Conservation (phyloP, 2,113 vertebrate genomes). For the Pangasianodon gigas region DNA sequence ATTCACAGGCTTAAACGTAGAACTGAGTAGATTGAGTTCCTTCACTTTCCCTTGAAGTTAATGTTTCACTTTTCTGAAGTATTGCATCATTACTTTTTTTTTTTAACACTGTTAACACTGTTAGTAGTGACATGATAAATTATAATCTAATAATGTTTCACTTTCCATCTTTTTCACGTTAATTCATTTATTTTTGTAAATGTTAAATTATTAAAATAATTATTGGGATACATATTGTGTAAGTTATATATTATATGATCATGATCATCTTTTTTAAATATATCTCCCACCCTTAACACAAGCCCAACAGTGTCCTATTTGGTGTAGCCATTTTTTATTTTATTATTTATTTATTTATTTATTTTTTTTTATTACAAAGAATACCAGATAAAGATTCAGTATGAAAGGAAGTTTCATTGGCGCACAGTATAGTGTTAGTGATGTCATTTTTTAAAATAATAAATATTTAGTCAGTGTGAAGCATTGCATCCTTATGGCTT, state of each 20-base stretch:
- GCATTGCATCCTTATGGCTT: no score
- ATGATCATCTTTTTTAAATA: not conserved
- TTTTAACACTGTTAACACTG: no score
- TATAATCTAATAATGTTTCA: not conserved
- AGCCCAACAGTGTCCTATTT: not conserved
- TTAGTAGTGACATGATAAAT: not conserved
- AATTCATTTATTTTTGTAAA: no score
- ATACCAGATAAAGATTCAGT: no score
- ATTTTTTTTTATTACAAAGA: no score
- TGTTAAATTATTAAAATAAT: no score
- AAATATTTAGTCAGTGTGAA: not conserved
- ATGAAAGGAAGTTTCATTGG: no score
- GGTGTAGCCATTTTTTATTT: not conserved
- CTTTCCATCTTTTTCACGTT: not conserved
- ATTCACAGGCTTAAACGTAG: not conserved
- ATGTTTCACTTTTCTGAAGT: not conserved
- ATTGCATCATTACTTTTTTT: no score
- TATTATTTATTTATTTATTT: no score
- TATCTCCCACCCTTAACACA: not conserved
- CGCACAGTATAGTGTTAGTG: no score
- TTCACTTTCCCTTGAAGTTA: not conserved
- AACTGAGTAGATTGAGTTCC: not conserved
- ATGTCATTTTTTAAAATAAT: not conserved
- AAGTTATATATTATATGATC: not conserved
- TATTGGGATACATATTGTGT: not conserved